Evolutionary conservation across 2,797 vertebrate genomes (phyloP).

Genomic region (Sarcoramphus papa): DNA sequence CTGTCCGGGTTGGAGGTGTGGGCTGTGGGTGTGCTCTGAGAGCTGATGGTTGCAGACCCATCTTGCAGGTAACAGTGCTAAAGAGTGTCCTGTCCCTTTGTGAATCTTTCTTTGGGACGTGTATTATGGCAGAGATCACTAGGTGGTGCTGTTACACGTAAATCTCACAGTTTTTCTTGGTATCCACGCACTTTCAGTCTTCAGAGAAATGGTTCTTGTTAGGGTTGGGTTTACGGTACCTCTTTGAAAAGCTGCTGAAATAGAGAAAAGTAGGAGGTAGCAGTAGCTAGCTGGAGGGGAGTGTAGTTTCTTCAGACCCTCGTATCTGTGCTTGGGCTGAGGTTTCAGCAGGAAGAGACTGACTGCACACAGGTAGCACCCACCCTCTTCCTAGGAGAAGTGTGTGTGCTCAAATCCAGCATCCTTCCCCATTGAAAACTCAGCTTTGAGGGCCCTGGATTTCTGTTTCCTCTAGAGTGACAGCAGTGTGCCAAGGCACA

Average conservation of each 20-base stretch:
- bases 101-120: not conserved
- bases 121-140: not conserved
- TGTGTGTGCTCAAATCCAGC: not conserved
- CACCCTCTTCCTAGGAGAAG: not conserved
- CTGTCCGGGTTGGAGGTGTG: not conserved
- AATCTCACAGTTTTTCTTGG: not conserved
- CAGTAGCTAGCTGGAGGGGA: not conserved
- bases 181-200: not conserved
- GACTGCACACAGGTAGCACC: not conserved
- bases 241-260: not conserved
- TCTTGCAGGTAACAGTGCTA: not conserved
- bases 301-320: not conserved
- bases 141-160: not conserved
- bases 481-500: not conserved
- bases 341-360: not conserved
- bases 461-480: not conserved
- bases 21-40: not conserved
- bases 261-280: not conserved
- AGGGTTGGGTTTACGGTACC: not conserved
- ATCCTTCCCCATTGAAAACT: not conserved
- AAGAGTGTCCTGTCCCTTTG: not conserved
- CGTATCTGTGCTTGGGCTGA: not conserved
- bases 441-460: not conserved
- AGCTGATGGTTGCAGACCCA: not conserved
- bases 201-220: not conserved